These are phyloP conservation scores for Anarhynchus alexandrinus DNA, from an alignment of 2,113 vertebrate genomes.

Conservation along the genomic window DNA sequence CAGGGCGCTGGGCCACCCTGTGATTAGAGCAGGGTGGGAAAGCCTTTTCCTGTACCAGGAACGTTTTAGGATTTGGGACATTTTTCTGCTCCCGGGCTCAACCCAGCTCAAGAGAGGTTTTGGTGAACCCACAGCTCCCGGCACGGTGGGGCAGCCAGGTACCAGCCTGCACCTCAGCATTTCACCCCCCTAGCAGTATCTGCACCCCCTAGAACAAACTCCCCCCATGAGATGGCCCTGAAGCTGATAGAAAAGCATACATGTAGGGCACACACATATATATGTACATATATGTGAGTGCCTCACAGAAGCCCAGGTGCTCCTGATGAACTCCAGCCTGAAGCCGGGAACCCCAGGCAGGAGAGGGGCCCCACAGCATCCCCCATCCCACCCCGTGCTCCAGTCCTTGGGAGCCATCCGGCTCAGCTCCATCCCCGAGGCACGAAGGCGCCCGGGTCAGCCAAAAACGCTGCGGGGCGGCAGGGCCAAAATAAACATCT, in stretches of 20 bases:
- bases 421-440: not conserved
- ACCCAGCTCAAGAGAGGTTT: not conserved
- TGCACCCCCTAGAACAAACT: not conserved
- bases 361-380: not conserved
- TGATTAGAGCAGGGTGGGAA: conserved; percentile 43
- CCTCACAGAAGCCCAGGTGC: not conserved
- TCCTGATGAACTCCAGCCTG: not conserved
- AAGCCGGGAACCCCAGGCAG: not conserved
- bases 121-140: rapidly evolving
- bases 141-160: rapidly evolving
- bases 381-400: not conserved
- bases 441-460: conserved; percentile 15
- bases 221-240: not conserved
- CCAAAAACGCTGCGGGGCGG: not conserved
- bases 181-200: not conserved
- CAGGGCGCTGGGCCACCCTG: conserved; percentile 11
- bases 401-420: not conserved
- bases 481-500: conserved; percentile 42
- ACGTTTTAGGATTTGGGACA: conserved; percentile 7
- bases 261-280: not conserved
- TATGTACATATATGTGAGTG: not conserved
- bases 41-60: not conserved
- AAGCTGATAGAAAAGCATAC: not conserved
- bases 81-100: conserved; percentile 10
- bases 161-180: not conserved